Percentiles rank a stretch among this genome's conserved stretches.
phyloP scores from a whole-genome alignment of 2,797 vertebrate species.

The Cetoscarus ocellatus region DNA sequence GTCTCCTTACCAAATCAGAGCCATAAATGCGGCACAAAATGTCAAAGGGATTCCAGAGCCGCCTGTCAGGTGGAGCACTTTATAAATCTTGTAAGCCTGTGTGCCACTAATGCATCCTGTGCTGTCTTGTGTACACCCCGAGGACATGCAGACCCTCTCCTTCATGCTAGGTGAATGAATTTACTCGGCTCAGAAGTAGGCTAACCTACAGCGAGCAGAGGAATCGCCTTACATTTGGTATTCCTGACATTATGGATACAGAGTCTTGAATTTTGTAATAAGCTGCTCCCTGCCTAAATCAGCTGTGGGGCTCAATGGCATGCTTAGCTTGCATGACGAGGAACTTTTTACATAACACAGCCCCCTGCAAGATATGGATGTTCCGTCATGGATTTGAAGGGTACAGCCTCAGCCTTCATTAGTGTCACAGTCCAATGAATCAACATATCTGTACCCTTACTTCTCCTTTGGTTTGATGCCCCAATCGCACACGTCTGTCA shows the following conservation, averaged over 20 bases:
- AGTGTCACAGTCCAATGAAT: constrained; percentile 56
- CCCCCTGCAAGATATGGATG: constrained; percentile 28
- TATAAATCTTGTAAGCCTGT: constrained; percentile 63
- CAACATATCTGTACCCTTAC: constrained; percentile 29
- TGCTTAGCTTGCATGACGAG: constrained; percentile 14
- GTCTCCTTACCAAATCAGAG: constrained; percentile 25
- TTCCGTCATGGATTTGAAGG: constrained; percentile 49
- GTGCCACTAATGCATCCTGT: constrained; percentile 70
- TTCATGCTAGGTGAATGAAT: constrained; percentile 62
- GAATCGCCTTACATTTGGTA: constrained; percentile 23
- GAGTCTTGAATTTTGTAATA: constrained; percentile 42
- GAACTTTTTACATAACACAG: constrained; percentile 50
- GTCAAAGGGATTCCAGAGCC: constrained; percentile 51
- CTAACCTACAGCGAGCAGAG: constrained; percentile 40
- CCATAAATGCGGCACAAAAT: constrained; percentile 39
- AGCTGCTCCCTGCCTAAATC: constrained; percentile 20
- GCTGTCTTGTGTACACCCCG: constrained; percentile 53
- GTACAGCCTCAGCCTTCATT: constrained; percentile 47
- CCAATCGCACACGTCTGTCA: constrained; percentile 41
- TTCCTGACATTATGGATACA: background rate
- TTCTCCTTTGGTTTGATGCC: constrained; percentile 30
- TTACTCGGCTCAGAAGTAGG: constrained; percentile 56
- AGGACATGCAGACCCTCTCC: constrained; percentile 54
- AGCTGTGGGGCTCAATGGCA: constrained; percentile 25
- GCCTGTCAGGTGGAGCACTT: constrained; percentile 66